Evolutionary conservation across 2,113 vertebrate species (phyloP).

Genomic region (Pelecanus crispus): DNA sequence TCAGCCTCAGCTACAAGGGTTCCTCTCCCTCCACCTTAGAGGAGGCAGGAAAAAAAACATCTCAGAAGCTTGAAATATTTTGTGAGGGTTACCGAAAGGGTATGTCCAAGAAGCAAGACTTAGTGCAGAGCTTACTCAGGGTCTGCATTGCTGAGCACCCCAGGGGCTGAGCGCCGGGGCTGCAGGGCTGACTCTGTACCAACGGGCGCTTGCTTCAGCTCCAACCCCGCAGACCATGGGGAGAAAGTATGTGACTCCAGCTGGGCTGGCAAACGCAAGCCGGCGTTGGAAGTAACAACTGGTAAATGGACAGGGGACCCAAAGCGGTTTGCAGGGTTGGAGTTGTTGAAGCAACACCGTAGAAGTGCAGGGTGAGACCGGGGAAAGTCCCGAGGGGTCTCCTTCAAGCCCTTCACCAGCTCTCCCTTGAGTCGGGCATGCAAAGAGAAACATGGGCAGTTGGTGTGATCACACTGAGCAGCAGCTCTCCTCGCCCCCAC

Average conservation of each 20-base stretch:
- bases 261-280: not conserved
- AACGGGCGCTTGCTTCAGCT: not conserved
- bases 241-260: not conserved
- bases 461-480: not conserved
- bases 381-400: accelerated
- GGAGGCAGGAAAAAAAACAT: not conserved
- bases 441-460: not conserved
- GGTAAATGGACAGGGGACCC: accelerated
- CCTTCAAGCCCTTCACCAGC: not conserved
- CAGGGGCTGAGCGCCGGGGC: not conserved
- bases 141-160: not conserved
- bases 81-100: not conserved
- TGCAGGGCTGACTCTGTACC: not conserved
- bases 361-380: not conserved
- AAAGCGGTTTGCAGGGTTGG: not conserved
- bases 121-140: accelerated
- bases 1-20: not conserved
- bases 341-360: not conserved
- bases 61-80: not conserved
- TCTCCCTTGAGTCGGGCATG: not conserved
- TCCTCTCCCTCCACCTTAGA: not conserved
- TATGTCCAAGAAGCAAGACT: not conserved
- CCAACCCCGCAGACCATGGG: accelerated
- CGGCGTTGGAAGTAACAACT: too few relatives aligned
- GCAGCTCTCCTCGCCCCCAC: not conserved